Conservation (phyloP, 35 echinoderm and acorn worm genomes). For the Acanthaster planci region DNA sequence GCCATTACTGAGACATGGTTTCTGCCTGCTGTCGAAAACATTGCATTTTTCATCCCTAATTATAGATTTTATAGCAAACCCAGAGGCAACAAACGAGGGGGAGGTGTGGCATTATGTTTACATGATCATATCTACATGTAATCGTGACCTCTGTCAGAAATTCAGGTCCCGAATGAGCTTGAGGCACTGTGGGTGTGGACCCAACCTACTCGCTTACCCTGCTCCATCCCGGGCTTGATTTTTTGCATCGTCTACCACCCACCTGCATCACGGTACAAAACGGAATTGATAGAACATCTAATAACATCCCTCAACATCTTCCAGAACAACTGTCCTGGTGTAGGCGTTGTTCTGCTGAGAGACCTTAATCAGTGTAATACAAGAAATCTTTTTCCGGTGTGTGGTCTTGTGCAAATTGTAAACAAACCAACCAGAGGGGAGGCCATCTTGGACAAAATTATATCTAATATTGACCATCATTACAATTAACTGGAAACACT, state of each 20-base stretch:
- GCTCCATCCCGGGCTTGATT: not conserved
- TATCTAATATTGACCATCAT: not conserved
- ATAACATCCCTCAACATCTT: not conserved
- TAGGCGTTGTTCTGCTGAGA: not conserved
- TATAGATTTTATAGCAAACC: too few species aligned
- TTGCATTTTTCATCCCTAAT: too few species aligned
- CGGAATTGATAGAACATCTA: not conserved
- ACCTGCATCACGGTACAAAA: not conserved
- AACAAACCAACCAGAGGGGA: not conserved
- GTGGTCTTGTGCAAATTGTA: not conserved
- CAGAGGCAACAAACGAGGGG: too few species aligned
- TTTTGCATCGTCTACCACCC: not conserved
- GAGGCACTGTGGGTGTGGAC: constrained; percentile 5
- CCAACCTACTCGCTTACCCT: not conserved
- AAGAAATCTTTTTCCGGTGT: not conserved
- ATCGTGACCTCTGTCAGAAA: not conserved
- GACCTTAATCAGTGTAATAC: not conserved
- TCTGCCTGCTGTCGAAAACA: too few species aligned
- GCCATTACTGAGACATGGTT: too few species aligned
- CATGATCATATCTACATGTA: too few species aligned
- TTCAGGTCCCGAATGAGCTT: not conserved
- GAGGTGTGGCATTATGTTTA: too few species aligned
- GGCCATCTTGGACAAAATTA: not conserved
- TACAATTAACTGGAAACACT: not conserved
- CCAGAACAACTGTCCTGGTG: not conserved